Evolutionary conservation across 2,888 invertebrate species (phyloP).

Genomic region (Microplitis manilae): DNA sequence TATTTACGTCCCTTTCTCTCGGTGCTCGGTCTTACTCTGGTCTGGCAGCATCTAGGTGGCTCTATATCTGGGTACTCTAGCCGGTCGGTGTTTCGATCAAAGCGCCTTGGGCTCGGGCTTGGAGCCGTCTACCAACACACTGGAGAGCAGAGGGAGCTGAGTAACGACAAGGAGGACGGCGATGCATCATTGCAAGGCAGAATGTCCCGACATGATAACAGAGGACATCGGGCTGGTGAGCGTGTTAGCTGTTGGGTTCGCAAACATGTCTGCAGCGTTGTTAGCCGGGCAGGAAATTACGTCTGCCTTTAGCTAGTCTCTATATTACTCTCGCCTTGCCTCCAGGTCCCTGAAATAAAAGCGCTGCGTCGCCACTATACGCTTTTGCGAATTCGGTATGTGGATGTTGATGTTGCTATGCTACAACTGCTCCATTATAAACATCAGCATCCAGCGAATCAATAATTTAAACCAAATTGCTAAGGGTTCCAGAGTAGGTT

Average conservation of each 20-base stretch:
- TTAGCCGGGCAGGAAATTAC: conserved; percentile 71
- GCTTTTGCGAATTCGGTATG: too few species aligned
- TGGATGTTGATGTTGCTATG: not conserved
- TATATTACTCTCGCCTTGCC: conserved; percentile 65
- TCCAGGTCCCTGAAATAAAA: conserved; percentile 15
- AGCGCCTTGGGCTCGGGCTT: conserved; percentile 59
- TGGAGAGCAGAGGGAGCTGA: not conserved
- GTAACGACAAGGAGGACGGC: not conserved
- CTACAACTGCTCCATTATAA: not conserved
- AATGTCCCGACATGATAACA: conserved; percentile 30
- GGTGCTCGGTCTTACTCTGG: not conserved
- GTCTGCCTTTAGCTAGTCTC: conserved; percentile 70
- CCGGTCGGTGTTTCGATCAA: conserved; percentile 54
- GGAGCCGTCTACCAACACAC: conserved; percentile 37
- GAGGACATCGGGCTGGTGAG: conserved; percentile 50
- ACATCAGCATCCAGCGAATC: not conserved
- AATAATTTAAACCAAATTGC: conserved; percentile 26
- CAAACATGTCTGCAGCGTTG: conserved; percentile 70
- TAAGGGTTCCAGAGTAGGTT: conserved; percentile 13
- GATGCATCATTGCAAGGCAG: conserved; percentile 33
- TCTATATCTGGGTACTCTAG: conserved; percentile 18
- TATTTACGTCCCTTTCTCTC: conserved; percentile 25
- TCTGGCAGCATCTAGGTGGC: not conserved
- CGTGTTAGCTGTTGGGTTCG: conserved; percentile 62
- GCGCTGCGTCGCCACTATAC: not conserved